Percentiles rank a stretch among this genome's conserved stretches.
Evolutionary conservation across 2,797 vertebrate species (phyloP).

Genomic region (Notoglanidium macrostoma): DNA sequence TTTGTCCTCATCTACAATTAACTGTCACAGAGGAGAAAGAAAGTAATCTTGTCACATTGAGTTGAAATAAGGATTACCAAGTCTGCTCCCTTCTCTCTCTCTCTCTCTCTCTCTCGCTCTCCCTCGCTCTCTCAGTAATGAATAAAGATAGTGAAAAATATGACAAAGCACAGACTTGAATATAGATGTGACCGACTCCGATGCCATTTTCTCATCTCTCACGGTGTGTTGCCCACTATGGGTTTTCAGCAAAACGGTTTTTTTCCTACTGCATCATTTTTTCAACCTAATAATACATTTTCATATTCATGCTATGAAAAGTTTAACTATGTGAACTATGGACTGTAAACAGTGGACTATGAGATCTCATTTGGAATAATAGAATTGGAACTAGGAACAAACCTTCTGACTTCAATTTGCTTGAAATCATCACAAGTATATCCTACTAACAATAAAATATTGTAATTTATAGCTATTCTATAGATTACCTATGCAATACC

Average conservation of each 20-base stretch:
- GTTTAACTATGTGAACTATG: not conserved
- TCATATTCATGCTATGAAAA: not conserved
- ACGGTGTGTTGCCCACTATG: not conserved
- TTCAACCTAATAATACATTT: not conserved
- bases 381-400: no score
- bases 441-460: not conserved
- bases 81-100: conserved; percentile 64
- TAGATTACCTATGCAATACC: not conserved
- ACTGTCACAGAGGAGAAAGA: conserved; percentile 93
- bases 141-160: conserved; percentile 81
- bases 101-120: conserved; percentile 41
- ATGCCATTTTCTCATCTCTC: conserved; percentile 9
- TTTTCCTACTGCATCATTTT: not conserved
- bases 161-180: conserved; percentile 61
- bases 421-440: not conserved
- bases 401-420: not conserved
- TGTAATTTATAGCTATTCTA: not conserved
- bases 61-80: conserved; percentile 80
- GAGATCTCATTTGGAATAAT: not conserved
- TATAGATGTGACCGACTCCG: conserved; percentile 54
- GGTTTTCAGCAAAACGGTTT: not conserved
- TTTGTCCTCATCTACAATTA: conserved; percentile 95
- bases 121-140: conserved; percentile 62
- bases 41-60: conserved; percentile 91
- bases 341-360: not conserved